Percentiles rank a stretch among this genome's conserved stretches.
Evolutionary conservation across 2,113 vertebrate species (phyloP).

Genomic region (Upupa epops): DNA sequence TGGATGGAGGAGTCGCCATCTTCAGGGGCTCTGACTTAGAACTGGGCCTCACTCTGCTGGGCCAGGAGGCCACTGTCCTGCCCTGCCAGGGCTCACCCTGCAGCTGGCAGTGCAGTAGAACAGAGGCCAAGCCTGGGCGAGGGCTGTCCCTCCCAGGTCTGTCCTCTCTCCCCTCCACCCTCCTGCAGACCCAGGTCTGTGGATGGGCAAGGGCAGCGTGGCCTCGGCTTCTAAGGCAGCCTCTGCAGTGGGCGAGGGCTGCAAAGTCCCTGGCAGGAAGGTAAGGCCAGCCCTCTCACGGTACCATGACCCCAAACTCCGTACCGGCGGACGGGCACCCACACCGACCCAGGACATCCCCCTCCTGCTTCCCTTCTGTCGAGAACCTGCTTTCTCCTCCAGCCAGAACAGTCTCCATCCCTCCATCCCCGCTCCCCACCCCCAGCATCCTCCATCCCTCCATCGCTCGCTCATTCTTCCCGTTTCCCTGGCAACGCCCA

Average conservation of each 20-base stretch:
- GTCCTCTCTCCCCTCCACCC: neutral
- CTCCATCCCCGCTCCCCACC: neutral
- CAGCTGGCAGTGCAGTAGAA: neutral
- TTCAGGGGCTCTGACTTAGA: too few relatives aligned
- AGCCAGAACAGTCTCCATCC: neutral
- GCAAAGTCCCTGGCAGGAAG: too few relatives aligned
- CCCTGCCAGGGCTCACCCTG: too few relatives aligned
- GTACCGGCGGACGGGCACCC: neutral
- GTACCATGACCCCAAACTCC: neutral
- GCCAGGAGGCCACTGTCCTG: too few relatives aligned
- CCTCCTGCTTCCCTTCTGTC: neutral
- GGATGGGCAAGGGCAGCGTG: neutral
- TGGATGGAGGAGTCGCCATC: too few relatives aligned
- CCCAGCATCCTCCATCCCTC: conserved; percentile 63
- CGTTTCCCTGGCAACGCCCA: conserved; percentile 79
- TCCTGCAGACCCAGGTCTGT: neutral
- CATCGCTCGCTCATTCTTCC: conserved; percentile 66
- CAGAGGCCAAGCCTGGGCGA: neutral
- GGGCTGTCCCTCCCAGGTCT: neutral
- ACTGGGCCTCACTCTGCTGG: rapidly evolving
- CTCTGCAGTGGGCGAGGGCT: too few relatives aligned
- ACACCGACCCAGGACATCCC: neutral
- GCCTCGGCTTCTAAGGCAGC: too few relatives aligned
- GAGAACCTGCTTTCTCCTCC: neutral
- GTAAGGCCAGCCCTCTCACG: too few relatives aligned